These are phyloP conservation scores for Drosophila tsacasi DNA, from an alignment of 1,140 invertebrate species.

Conservation along the genomic window DNA sequence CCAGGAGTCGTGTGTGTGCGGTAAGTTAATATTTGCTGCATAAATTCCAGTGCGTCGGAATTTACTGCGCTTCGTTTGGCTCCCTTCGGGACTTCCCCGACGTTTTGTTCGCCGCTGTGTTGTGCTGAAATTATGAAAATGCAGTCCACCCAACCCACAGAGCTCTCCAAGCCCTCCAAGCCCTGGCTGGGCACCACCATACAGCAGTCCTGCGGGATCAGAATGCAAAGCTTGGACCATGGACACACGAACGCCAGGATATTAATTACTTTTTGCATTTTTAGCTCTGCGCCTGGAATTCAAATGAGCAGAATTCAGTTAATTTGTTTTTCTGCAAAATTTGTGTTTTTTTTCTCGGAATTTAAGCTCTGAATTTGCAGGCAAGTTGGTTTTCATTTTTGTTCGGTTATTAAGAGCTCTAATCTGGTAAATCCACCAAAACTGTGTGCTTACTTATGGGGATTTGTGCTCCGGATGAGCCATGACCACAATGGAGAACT, in stretches of 20 bases:
- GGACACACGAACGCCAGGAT: slow-evolving; percentile 46
- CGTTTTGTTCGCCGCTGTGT: slow-evolving; percentile 63
- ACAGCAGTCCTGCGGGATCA: slow-evolving; percentile 25
- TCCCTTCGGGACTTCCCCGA: slow-evolving; percentile 29
- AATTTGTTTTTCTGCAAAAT: slow-evolving; percentile 60
- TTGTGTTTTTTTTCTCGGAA: slow-evolving; percentile 4
- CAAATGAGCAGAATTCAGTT: slow-evolving; percentile 74
- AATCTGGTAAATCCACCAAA: slow-evolving; percentile 25
- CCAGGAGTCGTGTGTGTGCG: slow-evolving; percentile 51
- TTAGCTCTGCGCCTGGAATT: slow-evolving; percentile 52
- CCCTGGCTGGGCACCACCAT: slow-evolving; percentile 7
- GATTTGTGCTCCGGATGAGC: slow-evolving; percentile 1
- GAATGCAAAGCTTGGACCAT: slow-evolving; percentile 11
- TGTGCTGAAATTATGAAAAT: slow-evolving; percentile 78
- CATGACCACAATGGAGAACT: not conserved
- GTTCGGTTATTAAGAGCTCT: slow-evolving; percentile 4
- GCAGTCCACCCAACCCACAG: slow-evolving; percentile 24
- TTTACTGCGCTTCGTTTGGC: slow-evolving; percentile 67
- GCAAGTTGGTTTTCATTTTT: slow-evolving; percentile 21
- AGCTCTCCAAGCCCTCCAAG: slow-evolving; percentile 4
- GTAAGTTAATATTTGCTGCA: slow-evolving; percentile 83
- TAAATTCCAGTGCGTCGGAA: slow-evolving; percentile 80
- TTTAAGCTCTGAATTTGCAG: slow-evolving; percentile 37
- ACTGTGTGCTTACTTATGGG: slow-evolving; percentile 8
- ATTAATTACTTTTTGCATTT: slow-evolving; percentile 78